phyloP scores from a whole-genome alignment of 2,113 vertebrate species.

The Proterorhinus semilunaris region DNA sequence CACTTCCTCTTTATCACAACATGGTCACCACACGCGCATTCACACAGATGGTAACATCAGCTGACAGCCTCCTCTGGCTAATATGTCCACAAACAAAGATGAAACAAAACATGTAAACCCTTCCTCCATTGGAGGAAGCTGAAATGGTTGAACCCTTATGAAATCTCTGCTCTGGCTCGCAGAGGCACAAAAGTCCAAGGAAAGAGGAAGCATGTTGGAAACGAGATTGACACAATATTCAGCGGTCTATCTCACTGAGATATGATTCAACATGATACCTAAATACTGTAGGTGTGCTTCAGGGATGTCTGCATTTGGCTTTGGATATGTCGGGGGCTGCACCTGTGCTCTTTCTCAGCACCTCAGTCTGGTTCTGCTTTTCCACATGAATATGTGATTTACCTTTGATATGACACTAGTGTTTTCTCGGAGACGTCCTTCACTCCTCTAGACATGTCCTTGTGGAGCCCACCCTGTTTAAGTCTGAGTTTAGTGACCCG shows the following conservation, averaged over 20 bases:
- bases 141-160: slow-evolving; percentile 52
- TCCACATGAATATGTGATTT: background rate
- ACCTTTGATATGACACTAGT: slow-evolving; percentile 8
- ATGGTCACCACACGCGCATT: slow-evolving; percentile 44
- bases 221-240: slow-evolving; percentile 27
- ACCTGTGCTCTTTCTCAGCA: slow-evolving; percentile 32
- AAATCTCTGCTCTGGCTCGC: slow-evolving; percentile 33
- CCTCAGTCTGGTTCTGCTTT: slow-evolving; percentile 12
- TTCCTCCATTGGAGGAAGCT: slow-evolving; percentile 66
- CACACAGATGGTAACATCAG: slow-evolving; percentile 38
- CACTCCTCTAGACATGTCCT: slow-evolving; percentile 28
- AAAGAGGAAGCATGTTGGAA: slow-evolving; percentile 38
- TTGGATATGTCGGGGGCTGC: slow-evolving; percentile 45
- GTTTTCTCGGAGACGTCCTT: background rate
- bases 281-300: slow-evolving; percentile 28
- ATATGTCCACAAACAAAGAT: slow-evolving; percentile 43
- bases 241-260: slow-evolving; percentile 31
- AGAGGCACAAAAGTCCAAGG: slow-evolving; percentile 23
- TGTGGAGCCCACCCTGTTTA: slow-evolving; percentile 19
- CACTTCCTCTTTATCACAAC: slow-evolving; percentile 30
- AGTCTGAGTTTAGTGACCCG: slow-evolving; percentile 33
- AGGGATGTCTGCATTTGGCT: slow-evolving; percentile 45
- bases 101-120: slow-evolving; percentile 57
- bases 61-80: slow-evolving; percentile 17
- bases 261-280: slow-evolving; percentile 38